Base-by-base conservation (phyloP, 2,888 invertebrate genomes). In the Drosophila cracens region DNA sequence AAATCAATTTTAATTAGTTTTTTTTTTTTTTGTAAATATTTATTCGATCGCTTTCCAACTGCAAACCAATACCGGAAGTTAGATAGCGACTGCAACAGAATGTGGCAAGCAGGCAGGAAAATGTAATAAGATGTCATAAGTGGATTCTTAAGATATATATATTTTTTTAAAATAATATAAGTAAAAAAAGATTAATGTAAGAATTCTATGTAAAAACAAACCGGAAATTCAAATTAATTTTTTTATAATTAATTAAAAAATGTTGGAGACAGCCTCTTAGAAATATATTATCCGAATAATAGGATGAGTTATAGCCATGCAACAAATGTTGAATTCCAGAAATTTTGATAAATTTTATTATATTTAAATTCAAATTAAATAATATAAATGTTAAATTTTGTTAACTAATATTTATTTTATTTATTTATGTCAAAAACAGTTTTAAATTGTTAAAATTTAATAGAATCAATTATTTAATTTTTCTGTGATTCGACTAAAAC, bases 311-410 rank as follows among this genome's bases (percentile, higher is more conserved):
- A 40, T 8, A 5, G 40, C 1, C n/a, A 5, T 40, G 43, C 11
- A n/a, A 43, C 43, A 11, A 43, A n/a, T 5, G 3, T 13, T 43
- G 6, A 21, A 6, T 11, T 43, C 2, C n/a, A 43, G 11, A 43
- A 6, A 21, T 40, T 0, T 5, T 5, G 2, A 11, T n/a, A 5
- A 1, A 43, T 5, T 11, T 11, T 16, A 16, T 36, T 6, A 6
- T 6, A 4, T 7, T 16, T 18, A 18, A 38, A 8, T 38, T 18
- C 7, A 29, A 29, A 29, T 29, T 29, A 31, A 31, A 8, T 31
- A 0, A 10, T 0, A 2, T 21, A 7, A 7, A 13, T 21, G 13
- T 21, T 6, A 1, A 21, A 13, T 21, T 11, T 0, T 0, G 6
- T 43, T 13, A 21, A 13, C 2, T 10, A 4, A 13, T 13, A 13